These are phyloP conservation scores for Lordiphosa mommai DNA, from an alignment of 1,140 invertebrate species.

Conservation along the genomic window DNA sequence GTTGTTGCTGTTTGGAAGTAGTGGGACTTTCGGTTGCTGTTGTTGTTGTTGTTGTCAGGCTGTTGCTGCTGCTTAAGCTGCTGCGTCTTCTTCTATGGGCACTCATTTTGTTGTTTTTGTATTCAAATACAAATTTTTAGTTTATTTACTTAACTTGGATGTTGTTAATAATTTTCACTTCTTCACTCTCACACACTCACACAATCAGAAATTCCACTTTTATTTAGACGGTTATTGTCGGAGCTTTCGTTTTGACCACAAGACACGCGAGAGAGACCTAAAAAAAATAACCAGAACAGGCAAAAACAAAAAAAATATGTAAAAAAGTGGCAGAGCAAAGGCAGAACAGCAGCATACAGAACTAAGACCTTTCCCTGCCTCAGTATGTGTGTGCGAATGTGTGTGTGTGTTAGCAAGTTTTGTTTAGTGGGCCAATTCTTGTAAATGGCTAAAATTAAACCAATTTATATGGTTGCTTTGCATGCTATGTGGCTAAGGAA, in stretches of 20 bases:
- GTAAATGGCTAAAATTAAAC: constrained; percentile 3
- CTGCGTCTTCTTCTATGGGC: constrained; percentile 35
- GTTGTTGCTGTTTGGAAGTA: constrained; percentile 11
- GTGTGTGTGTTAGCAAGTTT: constrained; percentile 44
- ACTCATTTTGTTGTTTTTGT: constrained; percentile 49
- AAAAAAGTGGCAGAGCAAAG: constrained; percentile 19
- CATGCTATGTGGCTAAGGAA: background rate
- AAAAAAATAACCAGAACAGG: constrained; percentile 54
- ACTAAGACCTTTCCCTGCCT: constrained; percentile 21
- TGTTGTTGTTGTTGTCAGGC: constrained; percentile 6
- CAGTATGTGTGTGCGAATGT: constrained; percentile 6
- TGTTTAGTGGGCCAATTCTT: constrained; percentile 61
- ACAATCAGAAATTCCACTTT: constrained; percentile 20
- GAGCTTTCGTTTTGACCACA: constrained; percentile 62
- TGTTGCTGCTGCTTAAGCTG: constrained; percentile 8
- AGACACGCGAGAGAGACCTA: constrained; percentile 32
- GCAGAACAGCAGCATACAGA: too few relatives aligned
- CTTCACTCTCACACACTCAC: constrained; percentile 38
- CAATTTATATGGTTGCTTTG: background rate
- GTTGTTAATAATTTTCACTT: constrained; percentile 27
- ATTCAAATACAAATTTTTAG: constrained; percentile 8
- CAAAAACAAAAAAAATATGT: constrained; percentile 37
- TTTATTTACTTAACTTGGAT: background rate
- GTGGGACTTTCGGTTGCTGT: background rate
- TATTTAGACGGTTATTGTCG: constrained; percentile 4